Evolutionary conservation across 2,113 vertebrate genomes (phyloP).

Genomic region (Peromyscus leucopus): DNA sequence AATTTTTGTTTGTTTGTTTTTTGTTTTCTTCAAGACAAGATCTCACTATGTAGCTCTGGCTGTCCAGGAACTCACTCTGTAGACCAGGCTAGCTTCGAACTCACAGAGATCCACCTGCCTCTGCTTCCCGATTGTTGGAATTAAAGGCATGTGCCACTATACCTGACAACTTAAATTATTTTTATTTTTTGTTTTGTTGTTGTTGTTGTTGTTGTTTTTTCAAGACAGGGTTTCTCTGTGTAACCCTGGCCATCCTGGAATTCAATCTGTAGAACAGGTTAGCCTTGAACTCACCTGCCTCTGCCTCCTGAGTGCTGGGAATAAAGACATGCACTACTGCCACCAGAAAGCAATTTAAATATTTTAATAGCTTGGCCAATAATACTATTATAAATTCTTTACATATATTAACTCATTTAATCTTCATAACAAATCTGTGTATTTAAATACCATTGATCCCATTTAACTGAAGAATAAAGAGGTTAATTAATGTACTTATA

Average conservation of each 20-base stretch:
- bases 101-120: neutral
- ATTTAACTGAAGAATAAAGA: slow-evolving; percentile 29
- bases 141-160: neutral
- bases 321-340: neutral
- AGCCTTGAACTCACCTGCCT: neutral
- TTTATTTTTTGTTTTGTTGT: too few relatives aligned
- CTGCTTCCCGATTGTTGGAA: neutral
- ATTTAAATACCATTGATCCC: neutral
- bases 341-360: neutral
- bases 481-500: slow-evolving; percentile 20
- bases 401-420: slow-evolving; percentile 56
- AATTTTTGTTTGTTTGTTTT: neutral
- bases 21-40: neutral
- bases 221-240: neutral
- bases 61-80: neutral
- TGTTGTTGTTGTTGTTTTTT: neutral
- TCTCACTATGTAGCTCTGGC: neutral
- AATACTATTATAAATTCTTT: slow-evolving; percentile 25
- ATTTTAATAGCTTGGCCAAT: slow-evolving; percentile 49
- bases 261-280: neutral
- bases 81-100: neutral
- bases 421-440: slow-evolving; percentile 49
- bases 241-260: neutral
- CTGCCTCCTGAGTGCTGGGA: neutral
- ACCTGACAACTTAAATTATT: neutral